Conservation (phyloP, 2,888 invertebrate genomes). For the Eustalomyia histrio region DNA sequence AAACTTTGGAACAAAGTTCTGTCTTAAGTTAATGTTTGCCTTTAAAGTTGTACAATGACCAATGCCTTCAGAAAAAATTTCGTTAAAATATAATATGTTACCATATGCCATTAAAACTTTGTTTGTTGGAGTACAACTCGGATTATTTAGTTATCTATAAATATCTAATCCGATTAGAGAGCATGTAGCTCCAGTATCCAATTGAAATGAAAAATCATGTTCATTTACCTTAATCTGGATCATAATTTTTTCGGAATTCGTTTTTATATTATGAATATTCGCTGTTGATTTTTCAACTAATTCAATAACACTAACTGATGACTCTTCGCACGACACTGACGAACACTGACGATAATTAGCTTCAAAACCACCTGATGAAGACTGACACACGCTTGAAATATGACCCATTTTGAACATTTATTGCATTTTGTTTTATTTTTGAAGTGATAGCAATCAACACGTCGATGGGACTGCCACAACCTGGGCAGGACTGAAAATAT, state of each 20-base stretch:
- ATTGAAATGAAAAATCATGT: constrained; percentile 39
- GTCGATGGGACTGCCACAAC: constrained; percentile 32
- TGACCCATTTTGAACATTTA: constrained; percentile 34
- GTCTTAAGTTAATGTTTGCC: constrained; percentile 4
- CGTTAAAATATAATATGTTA: not conserved
- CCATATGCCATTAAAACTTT: too few relatives aligned
- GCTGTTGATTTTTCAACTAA: not conserved
- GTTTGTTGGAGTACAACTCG: too few relatives aligned
- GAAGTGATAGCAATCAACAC: constrained; percentile 19
- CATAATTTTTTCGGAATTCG: constrained; percentile 27
- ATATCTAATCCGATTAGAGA: too few relatives aligned
- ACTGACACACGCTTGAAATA: constrained; percentile 49
- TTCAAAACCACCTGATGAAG: constrained; percentile 31
- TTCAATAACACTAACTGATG: not conserved
- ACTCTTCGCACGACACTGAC: not conserved
- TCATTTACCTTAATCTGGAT: too few relatives aligned
- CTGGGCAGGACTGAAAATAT: constrained; percentile 27
- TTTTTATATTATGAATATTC: not conserved
- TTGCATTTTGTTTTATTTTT: constrained; percentile 30
- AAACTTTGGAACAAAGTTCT: constrained; percentile 5
- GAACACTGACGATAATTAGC: not conserved
- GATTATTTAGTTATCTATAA: too few relatives aligned
- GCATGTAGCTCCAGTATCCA: constrained; percentile 51
- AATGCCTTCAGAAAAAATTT: not conserved
- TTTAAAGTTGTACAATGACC: constrained; percentile 10